Evolutionary conservation across 1,140 invertebrate genomes (phyloP), one percentile per base, ranked within the genome.

Genomic region (Drosophila repleta): DNA sequence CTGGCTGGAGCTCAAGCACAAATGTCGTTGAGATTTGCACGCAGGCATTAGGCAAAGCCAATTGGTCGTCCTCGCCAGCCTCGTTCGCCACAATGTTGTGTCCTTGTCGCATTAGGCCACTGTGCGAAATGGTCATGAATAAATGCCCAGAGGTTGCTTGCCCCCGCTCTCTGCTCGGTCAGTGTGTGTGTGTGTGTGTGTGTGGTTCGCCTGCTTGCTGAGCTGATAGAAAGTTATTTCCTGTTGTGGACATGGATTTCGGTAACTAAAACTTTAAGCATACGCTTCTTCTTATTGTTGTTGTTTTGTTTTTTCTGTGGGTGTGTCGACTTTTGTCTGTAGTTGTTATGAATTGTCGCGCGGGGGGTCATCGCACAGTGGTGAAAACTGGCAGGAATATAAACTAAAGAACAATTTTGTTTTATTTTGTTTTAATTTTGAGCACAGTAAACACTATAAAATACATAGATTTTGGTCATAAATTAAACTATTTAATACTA

Each of bases 41-140:
- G 70, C 82, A 45, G 52, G 73, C 82, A 85, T 85, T 85, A 87
- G 75, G 82, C 77, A 87, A 85, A 85, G 82, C 82, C 82, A 85
- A 85, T 85, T 85, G 82, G 82, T 83, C 60, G 67, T 63, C 20
- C 39, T 55, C 29, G 51, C n/a, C n/a, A n/a, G n/a, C n/a, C n/a
- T n/a, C n/a, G n/a, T n/a, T n/a, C n/a, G n/a, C 46, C 29, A n/a
- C 32, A 53, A 29, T 20, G 58, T 45, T 46, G 35, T 58, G 74
- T 72, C 61, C 66, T 78, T 39, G 62, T 64, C 76, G 82, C 72
- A 82, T 85, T 85, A 75, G 78, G 43, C 46, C 68, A 68, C 63
- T 73, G 58, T 83, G 72, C 51, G 63, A 76, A 83, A 56, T 79
- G 72, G 57, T 79, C 80, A 69, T 87, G 74, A 87, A 88, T 82